Evolutionary conservation across 2,113 vertebrate species (phyloP).

Genomic region (Dascyllus trimaculatus): DNA sequence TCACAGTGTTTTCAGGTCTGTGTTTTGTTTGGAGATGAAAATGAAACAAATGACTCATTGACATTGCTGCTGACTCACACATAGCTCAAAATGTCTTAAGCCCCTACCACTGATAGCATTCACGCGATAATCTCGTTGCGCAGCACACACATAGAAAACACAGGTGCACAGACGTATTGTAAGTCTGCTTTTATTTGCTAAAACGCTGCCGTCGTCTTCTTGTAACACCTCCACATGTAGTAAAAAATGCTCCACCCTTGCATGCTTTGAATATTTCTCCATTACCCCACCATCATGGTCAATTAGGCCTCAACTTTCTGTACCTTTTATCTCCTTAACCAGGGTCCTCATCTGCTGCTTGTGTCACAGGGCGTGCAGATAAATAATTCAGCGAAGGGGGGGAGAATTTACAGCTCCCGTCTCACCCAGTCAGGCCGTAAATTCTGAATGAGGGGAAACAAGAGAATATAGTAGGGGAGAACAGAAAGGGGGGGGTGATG

Average conservation of each 20-base stretch:
- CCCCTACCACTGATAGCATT: constrained; percentile 26
- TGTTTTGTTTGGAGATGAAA: constrained; percentile 51
- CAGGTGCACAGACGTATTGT: background rate
- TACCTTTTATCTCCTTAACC: constrained; percentile 88
- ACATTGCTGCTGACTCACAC: constrained; percentile 51
- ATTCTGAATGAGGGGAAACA: constrained; percentile 82
- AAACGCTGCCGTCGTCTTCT: constrained; percentile 35
- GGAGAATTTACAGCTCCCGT: constrained; percentile 82
- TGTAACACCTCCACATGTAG: constrained; percentile 34
- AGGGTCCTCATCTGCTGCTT: constrained; percentile 85
- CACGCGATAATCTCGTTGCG: constrained; percentile 25
- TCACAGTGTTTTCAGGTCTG: constrained; percentile 50
- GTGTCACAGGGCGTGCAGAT: constrained; percentile 81
- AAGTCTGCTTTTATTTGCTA: constrained; percentile 49
- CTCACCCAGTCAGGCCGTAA: constrained; percentile 82
- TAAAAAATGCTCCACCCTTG: constrained; percentile 58
- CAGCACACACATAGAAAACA: constrained; percentile 22
- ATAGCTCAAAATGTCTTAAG: constrained; percentile 57
- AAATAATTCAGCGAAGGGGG: constrained; percentile 84
- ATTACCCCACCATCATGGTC: constrained; percentile 84
- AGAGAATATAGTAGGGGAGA: constrained; percentile 70
- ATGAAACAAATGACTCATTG: constrained; percentile 67
- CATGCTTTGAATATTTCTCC: constrained; percentile 82
- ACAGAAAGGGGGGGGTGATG: constrained; percentile 62
- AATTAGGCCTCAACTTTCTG: constrained; percentile 85